Percentiles rank a stretch among this genome's conserved stretches.
Conservation (phyloP, 2,797 vertebrate species). For the Gadopsis bispinosus region DNA sequence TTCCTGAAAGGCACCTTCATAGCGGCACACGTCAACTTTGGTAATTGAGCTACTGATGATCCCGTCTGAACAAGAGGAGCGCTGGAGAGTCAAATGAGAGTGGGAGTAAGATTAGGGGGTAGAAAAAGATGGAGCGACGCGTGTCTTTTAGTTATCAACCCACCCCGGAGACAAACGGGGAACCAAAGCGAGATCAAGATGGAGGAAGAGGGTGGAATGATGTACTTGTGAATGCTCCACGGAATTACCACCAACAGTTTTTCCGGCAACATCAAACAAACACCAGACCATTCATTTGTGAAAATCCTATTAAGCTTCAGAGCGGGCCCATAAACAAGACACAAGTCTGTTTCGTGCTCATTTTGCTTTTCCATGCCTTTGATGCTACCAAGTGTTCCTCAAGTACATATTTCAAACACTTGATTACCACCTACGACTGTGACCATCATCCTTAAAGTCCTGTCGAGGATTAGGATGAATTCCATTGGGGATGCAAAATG, state of each 20-base stretch:
- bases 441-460: neutral
- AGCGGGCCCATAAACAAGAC: slow-evolving; percentile 57
- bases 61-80: slow-evolving; percentile 32
- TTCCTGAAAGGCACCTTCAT: slow-evolving; percentile 64
- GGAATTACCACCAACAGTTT: slow-evolving; percentile 65
- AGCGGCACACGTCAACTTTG: slow-evolving; percentile 40
- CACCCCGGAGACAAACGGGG: slow-evolving; percentile 28
- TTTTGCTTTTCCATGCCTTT: slow-evolving; percentile 29
- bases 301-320: slow-evolving; percentile 70
- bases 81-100: slow-evolving; percentile 15
- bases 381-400: slow-evolving; percentile 26
- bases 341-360: slow-evolving; percentile 15
- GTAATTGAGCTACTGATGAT: slow-evolving; percentile 63
- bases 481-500: slow-evolving; percentile 5
- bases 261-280: slow-evolving; percentile 72
- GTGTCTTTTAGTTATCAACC: slow-evolving; percentile 36
- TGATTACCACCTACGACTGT: neutral
- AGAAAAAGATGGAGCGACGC: slow-evolving; percentile 1
- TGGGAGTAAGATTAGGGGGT: slow-evolving; percentile 5
- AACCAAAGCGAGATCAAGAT: slow-evolving; percentile 28
- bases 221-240: slow-evolving; percentile 55
- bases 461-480: neutral
- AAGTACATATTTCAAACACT: slow-evolving; percentile 32
- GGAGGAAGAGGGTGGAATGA: slow-evolving; percentile 56
- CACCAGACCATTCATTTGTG: slow-evolving; percentile 71